Evolutionary conservation across 2,113 vertebrate genomes (phyloP).

Genomic region (Perccottus glenii): DNA sequence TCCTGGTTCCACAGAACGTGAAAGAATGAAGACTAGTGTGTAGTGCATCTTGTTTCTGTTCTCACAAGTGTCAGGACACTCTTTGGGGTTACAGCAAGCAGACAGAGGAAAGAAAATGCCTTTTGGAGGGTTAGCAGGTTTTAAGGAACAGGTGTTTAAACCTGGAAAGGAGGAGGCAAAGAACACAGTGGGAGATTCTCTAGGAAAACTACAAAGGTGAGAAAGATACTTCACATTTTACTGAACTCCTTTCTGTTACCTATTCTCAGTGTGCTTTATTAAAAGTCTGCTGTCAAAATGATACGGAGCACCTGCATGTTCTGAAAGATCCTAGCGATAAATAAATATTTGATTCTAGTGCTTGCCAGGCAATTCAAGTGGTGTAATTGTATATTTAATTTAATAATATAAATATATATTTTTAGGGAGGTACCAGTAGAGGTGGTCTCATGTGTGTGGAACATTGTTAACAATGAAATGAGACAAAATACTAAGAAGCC

Average conservation of each 20-base stretch:
- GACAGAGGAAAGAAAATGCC: slow-evolving; percentile 82
- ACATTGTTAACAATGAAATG: slow-evolving; percentile 26
- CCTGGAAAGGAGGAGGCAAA: slow-evolving; percentile 92
- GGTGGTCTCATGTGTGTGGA: not conserved
- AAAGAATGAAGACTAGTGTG: slow-evolving; percentile 64
- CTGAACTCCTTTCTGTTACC: not conserved
- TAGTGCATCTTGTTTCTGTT: slow-evolving; percentile 58
- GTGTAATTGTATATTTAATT: slow-evolving; percentile 66
- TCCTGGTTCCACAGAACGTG: slow-evolving; percentile 31
- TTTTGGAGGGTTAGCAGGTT: slow-evolving; percentile 84
- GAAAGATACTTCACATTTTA: slow-evolving; percentile 35
- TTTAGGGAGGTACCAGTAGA: slow-evolving; percentile 54
- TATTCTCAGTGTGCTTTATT: not conserved
- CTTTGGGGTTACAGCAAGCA: slow-evolving; percentile 21
- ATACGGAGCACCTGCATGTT: slow-evolving; percentile 18
- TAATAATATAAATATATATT: slow-evolving; percentile 63
- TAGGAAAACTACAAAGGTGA: slow-evolving; percentile 96
- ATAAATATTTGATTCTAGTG: slow-evolving; percentile 66
- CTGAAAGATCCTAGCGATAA: slow-evolving; percentile 49
- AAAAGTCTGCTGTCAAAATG: slow-evolving; percentile 2
- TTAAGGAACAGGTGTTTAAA: slow-evolving; percentile 89
- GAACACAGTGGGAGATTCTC: slow-evolving; percentile 84
- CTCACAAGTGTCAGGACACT: slow-evolving; percentile 37
- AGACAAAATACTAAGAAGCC: slow-evolving; percentile 53
- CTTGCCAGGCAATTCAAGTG: slow-evolving; percentile 44